phyloP scores from a whole-genome alignment of 2,113 vertebrate species.

The Rallus limicola region DNA sequence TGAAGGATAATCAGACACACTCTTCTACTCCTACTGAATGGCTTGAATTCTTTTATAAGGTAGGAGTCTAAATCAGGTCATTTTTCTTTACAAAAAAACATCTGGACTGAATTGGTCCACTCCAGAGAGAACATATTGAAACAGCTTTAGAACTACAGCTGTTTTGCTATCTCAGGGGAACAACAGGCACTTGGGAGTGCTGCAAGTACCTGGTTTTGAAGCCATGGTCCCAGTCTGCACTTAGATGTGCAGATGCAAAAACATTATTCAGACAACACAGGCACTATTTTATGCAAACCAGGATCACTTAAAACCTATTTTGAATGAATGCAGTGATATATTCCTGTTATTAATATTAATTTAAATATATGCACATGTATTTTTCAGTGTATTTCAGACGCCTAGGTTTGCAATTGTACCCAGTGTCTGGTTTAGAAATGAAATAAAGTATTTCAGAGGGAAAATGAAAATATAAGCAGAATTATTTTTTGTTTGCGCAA shows the following conservation, averaged over 20 bases:
- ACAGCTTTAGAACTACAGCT: not conserved
- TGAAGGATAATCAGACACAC: accelerated
- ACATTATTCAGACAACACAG: not conserved
- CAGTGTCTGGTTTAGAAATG: conserved; percentile 2
- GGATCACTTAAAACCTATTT: not conserved
- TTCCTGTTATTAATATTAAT: not conserved
- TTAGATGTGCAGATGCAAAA: not conserved
- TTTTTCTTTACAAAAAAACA: not conserved
- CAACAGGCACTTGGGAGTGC: accelerated
- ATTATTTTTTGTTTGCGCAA: not conserved
- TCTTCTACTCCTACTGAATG: not conserved
- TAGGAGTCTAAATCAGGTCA: not conserved
- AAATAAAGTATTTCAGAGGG: not conserved
- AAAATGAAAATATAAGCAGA: not conserved
- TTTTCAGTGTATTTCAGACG: not conserved
- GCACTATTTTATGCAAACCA: not conserved
- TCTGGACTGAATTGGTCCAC: not conserved
- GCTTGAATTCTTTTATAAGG: not conserved
- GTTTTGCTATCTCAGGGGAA: not conserved
- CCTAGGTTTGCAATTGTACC: not conserved
- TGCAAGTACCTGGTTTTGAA: not conserved
- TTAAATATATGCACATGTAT: not conserved
- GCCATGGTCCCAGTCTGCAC: accelerated
- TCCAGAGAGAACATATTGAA: not conserved
- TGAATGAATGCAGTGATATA: not conserved